Evolutionary conservation across 2,888 invertebrate species (phyloP).

Genomic region (Tortricodes alternella): DNA sequence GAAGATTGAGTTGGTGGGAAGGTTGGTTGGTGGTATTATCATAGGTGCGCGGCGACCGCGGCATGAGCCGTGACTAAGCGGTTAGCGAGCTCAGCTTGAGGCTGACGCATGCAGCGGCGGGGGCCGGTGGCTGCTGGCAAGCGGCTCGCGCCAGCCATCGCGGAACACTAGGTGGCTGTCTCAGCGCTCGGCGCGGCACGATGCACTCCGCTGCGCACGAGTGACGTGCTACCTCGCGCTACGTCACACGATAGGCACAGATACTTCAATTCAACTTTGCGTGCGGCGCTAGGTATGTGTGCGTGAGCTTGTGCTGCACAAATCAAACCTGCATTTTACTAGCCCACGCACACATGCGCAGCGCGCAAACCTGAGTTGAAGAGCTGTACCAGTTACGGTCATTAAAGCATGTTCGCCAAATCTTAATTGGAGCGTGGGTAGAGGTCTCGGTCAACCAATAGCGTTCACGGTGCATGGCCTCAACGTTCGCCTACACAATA

Average conservation of each 20-base stretch:
- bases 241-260: constrained; percentile 4
- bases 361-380: no score
- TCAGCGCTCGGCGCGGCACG: constrained; percentile 32
- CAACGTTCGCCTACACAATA: constrained; percentile 30
- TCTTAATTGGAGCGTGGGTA: constrained; percentile 9
- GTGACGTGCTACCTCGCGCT: constrained; percentile 36
- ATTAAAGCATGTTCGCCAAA: constrained; percentile 3
- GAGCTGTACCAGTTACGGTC: neutral
- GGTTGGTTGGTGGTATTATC: no score
- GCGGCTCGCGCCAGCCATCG: constrained; percentile 38
- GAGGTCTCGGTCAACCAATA: neutral
- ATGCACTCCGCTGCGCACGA: constrained; percentile 47
- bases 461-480: constrained; percentile 19
- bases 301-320: no score
- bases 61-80: constrained; percentile 64
- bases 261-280: no score
- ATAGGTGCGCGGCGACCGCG: constrained; percentile 56
- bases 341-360: no score
- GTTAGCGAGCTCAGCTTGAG: constrained; percentile 43
- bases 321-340: no score
- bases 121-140: constrained; percentile 14
- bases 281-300: no score
- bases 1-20: constrained; percentile 39
- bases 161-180: constrained; percentile 19
- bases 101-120: constrained; percentile 34